Percentiles rank a stretch among this genome's conserved stretches.
Evolutionary conservation across 2,888 invertebrate species (phyloP).

Genomic region (Aporophyla lueneburgensis): DNA sequence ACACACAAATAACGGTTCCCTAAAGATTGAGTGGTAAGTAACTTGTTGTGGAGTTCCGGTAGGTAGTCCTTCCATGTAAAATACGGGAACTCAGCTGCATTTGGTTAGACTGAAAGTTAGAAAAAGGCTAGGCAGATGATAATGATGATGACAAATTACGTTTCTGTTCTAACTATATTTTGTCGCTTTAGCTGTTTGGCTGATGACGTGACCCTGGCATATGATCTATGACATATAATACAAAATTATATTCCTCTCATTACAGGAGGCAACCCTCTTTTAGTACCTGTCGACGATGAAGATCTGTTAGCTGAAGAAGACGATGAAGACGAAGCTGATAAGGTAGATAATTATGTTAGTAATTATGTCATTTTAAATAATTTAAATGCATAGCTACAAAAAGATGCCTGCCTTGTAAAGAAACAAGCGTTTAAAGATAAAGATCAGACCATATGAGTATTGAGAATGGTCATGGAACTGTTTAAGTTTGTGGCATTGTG

Average conservation of each 20-base stretch:
- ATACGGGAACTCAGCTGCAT: too few species aligned
- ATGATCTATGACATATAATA: background rate
- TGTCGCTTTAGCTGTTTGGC: background rate
- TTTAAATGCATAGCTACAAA: background rate
- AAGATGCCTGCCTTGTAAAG: background rate
- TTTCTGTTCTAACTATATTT: background rate
- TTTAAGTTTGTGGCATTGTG: background rate
- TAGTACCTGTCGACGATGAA: constrained; percentile 91
- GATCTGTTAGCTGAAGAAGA: constrained; percentile 94
- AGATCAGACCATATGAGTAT: background rate
- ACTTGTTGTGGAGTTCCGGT: too few species aligned
- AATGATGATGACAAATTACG: too few species aligned
- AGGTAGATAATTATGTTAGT: constrained; percentile 85
- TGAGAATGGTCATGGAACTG: background rate
- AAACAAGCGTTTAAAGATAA: background rate
- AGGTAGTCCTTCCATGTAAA: too few species aligned
- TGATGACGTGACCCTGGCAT: background rate
- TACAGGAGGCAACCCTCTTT: constrained; percentile 86
- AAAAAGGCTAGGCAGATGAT: too few species aligned
- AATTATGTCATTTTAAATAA: constrained; percentile 25
- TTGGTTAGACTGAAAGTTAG: too few species aligned
- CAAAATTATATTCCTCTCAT: constrained; percentile 22
- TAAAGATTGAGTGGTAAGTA: too few species aligned
- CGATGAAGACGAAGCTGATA: constrained; percentile 98
- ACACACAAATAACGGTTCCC: too few species aligned